These are phyloP conservation scores for Dendrophyllia cribrosa DNA, from an alignment of 64 coral and sea anemone species.

Conservation along the genomic window DNA sequence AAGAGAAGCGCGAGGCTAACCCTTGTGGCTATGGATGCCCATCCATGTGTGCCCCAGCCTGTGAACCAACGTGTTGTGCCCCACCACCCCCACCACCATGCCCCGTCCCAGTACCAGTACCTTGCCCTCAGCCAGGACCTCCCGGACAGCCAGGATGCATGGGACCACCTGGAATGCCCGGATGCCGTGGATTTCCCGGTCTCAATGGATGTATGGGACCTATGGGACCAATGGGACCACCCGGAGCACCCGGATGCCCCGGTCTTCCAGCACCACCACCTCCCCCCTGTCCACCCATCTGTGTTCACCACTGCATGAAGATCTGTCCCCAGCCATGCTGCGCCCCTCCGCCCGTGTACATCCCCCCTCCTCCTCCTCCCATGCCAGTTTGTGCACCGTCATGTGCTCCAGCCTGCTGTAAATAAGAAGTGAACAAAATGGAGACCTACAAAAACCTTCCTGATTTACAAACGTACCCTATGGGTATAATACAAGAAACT, in stretches of 20 bases:
- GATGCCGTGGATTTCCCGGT: slow-evolving; percentile 78
- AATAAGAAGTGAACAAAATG: slow-evolving; percentile 25
- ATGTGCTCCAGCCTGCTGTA: slow-evolving; percentile 83
- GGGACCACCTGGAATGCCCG: slow-evolving; percentile 88
- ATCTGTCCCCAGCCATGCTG: slow-evolving; percentile 92
- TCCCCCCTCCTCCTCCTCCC: slow-evolving; percentile 47
- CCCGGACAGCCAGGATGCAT: slow-evolving; percentile 89
- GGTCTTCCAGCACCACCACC: slow-evolving; percentile 95
- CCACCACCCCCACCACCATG: slow-evolving; percentile 51
- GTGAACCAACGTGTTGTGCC: slow-evolving; percentile 54
- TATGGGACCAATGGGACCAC: slow-evolving; percentile 91
- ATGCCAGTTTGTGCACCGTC: slow-evolving; percentile 80
- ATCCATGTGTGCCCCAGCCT: slow-evolving; percentile 59
- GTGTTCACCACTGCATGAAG: slow-evolving; percentile 97
- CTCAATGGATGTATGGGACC: slow-evolving; percentile 77
- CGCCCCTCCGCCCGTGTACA: slow-evolving; percentile 38
- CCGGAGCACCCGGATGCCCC: slow-evolving; percentile 73
- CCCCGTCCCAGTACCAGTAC: slow-evolving; percentile 44
- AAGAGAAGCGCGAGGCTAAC: slow-evolving; percentile 55
- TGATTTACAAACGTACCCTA: neutral
- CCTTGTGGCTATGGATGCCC: slow-evolving; percentile 73
- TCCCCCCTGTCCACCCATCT: slow-evolving; percentile 92
- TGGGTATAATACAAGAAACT: neutral
- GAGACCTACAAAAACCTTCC: neutral
- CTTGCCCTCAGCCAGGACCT: slow-evolving; percentile 76